Conservation (phyloP, 2,888 invertebrate genomes). For the Drosophila anomalata region DNA sequence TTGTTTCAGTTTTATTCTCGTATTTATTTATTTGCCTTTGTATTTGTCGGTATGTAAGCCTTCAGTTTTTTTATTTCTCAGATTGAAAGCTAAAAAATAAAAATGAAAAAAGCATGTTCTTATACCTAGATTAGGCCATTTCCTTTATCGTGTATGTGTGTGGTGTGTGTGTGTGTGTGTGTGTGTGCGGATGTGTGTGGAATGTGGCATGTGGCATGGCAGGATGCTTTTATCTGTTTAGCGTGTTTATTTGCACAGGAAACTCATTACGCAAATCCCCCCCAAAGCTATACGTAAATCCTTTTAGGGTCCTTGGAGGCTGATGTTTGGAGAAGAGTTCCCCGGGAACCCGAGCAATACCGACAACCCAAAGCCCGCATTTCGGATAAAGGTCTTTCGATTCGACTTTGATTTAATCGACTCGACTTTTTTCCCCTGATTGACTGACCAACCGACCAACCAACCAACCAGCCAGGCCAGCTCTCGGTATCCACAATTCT, state of each 20-base stretch:
- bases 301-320: constrained; percentile 49
- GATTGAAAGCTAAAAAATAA: constrained; percentile 32
- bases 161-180: constrained; percentile 5
- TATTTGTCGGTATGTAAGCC: constrained; percentile 8
- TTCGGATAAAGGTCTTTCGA: constrained; percentile 3
- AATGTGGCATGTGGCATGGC: constrained; percentile 8
- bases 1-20: constrained; percentile 4
- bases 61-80: constrained; percentile 3
- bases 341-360: not conserved
- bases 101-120: constrained; percentile 31
- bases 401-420: constrained; percentile 9
- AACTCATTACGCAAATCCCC: constrained; percentile 77
- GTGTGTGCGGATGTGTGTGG: constrained; percentile 6
- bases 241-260: constrained; percentile 74
- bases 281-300: constrained; percentile 70
- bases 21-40: constrained; percentile 5
- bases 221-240: constrained; percentile 45
- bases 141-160: constrained; percentile 11
- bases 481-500: not conserved
- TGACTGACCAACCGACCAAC: constrained; percentile 8
- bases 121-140: constrained; percentile 30
- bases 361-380: constrained; percentile 11
- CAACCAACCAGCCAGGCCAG: not conserved
- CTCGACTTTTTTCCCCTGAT: not conserved
- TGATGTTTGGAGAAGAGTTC: constrained; percentile 5